Evolutionary conservation across 2,888 invertebrate genomes (phyloP).

Genomic region (Dryadula phaetusa): DNA sequence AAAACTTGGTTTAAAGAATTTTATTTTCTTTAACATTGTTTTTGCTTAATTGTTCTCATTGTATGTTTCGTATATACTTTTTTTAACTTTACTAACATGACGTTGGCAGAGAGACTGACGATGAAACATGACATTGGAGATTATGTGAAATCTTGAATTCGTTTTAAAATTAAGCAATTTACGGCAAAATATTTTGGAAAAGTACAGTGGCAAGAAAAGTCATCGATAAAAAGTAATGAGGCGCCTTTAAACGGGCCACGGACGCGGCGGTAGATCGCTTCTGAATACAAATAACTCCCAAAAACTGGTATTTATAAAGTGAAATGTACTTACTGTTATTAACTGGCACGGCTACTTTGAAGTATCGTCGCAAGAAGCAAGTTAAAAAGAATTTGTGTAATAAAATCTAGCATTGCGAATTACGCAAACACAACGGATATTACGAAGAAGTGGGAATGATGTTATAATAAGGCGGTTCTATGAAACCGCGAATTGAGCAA

Average conservation of each 20-base stretch:
- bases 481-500: conserved; percentile 63
- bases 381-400: conserved; percentile 24
- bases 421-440: conserved; percentile 33
- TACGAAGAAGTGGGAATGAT: conserved; percentile 37
- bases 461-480: conserved; percentile 48
- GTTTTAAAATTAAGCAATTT: conserved; percentile 42
- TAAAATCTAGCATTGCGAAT: conserved; percentile 35
- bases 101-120: neutral
- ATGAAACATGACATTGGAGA: too few species aligned
- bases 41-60: neutral
- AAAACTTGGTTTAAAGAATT: neutral
- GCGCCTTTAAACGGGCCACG: conserved; percentile 56
- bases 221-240: conserved; percentile 57
- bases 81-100: neutral
- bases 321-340: conserved; percentile 27
- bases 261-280: conserved; percentile 45
- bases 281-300: conserved; percentile 48
- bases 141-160: neutral
- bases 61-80: neutral
- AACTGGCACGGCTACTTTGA: conserved; percentile 6
- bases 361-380: neutral
- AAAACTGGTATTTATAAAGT: conserved; percentile 38
- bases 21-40: neutral
- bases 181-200: conserved; percentile 37
- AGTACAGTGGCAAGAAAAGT: conserved; percentile 41